Evolutionary conservation across 2,797 vertebrate species (phyloP), one percentile per base, ranked within the genome.

Genomic region (Gallirallus australis): DNA sequence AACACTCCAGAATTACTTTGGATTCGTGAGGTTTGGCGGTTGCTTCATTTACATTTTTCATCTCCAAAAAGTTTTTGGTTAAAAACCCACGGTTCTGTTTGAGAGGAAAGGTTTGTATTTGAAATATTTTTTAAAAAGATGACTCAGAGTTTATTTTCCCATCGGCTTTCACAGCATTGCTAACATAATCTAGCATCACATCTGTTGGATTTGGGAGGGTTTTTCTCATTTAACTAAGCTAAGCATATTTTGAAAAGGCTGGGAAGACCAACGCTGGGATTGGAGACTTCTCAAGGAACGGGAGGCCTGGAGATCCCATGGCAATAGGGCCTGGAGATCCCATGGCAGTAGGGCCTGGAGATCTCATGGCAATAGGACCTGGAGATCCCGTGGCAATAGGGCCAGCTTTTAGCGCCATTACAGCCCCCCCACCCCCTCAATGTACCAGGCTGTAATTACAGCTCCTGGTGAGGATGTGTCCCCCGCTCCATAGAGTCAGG

Each of bases 121-220:
- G 45, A 86, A 82, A 48, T 60, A 60, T 61, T 91, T 86, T 86
- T 12, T 1, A 8, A 65, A 77, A 75, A 69, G 50, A 54, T 90
- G 86, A 96, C 39, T 92, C 94, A 94, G 7, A 86, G 90, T 97
- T 96, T 96, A 68, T 95, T 84, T 93, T 86, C 87, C 86, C 45
- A 37, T 45, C 81, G 90, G 54, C 56, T 94, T 90, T 93, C 52
- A 71, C 92, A 94, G 92, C 92, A 45, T 57, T 37, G 63, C 95
- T 82, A 69, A 79, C 77, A 66, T 71, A 65, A 80, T n/a, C 59
- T 93, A 82, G 27, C 78, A 20, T 76, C 40, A 56, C 92, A 73
- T 94, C 92, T 96, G 86, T 60, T 79, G 80, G 24, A 1, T 76
- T 93, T 71, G 30, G 80, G 56, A 82, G 66, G 27, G 19, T 85